These are phyloP conservation scores for Scaptomyza hsui DNA, from an alignment of 1,140 invertebrate species.

Conservation along the genomic window DNA sequence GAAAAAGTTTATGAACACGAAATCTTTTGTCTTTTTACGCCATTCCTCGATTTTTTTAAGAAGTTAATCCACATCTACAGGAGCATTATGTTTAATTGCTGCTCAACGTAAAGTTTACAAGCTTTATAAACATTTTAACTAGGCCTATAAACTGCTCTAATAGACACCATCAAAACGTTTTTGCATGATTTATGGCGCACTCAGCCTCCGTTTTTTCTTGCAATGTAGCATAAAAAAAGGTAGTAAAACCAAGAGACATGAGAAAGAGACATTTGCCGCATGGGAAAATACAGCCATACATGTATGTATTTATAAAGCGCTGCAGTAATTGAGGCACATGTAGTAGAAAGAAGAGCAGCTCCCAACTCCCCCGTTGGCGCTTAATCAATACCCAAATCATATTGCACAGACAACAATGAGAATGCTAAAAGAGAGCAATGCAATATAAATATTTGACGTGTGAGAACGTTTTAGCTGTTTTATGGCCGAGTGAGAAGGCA, in stretches of 20 bases:
- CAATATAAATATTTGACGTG: conserved; percentile 81
- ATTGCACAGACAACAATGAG: conserved; percentile 30
- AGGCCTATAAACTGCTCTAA: conserved; percentile 68
- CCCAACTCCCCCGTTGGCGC: conserved; percentile 46
- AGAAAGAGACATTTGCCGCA: conserved; percentile 28
- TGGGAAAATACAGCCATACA: conserved; percentile 37
- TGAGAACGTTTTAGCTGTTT: conserved; percentile 70
- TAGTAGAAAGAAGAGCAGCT: conserved; percentile 1
- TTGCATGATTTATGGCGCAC: conserved; percentile 64
- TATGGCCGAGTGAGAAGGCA: conserved; percentile 28
- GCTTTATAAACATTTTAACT: conserved; percentile 75
- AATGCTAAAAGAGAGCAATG: conserved; percentile 42
- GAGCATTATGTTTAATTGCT: conserved; percentile 67
- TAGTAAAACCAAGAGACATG: conserved; percentile 50
- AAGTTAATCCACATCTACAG: conserved; percentile 16
- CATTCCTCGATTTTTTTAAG: not conserved
- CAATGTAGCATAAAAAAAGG: conserved; percentile 69
- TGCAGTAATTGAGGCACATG: conserved; percentile 66
- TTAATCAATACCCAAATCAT: conserved; percentile 79
- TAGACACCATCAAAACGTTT: conserved; percentile 74
- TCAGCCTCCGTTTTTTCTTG: conserved; percentile 24
- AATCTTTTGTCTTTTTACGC: conserved; percentile 21
- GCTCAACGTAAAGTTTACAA: conserved; percentile 62
- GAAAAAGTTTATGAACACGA: too few species aligned
- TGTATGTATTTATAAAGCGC: conserved; percentile 53